A percentile compares a stretch with the other conserved stretches of the same genome.
Conservation (phyloP, 2,888 invertebrate genomes). For the Sepioteuthis lessoniana region DNA sequence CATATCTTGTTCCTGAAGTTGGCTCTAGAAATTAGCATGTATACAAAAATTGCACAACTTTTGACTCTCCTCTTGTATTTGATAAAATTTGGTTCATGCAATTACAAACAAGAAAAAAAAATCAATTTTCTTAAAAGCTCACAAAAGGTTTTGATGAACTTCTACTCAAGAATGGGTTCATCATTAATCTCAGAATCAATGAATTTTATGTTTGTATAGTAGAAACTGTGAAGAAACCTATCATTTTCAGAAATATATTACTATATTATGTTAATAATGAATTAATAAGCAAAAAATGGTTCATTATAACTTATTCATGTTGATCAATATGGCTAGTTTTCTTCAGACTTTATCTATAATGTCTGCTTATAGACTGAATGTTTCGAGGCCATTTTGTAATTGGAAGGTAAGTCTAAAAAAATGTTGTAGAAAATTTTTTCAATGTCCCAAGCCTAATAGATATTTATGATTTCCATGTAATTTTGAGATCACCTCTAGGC, state of each 20-base stretch:
- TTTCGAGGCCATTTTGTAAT: constrained; percentile 1
- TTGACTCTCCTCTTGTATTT: no score
- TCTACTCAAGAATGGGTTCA: no score
- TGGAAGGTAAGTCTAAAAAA: neutral
- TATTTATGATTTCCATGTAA: neutral
- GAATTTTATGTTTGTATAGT: neutral
- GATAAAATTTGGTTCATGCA: neutral
- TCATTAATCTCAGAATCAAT: neutral
- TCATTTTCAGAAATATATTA: neutral
- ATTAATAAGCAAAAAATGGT: neutral
- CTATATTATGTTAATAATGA: neutral
- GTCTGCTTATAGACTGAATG: neutral
- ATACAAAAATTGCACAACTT: no score
- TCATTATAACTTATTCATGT: neutral
- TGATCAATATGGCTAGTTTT: neutral
- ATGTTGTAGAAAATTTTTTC: neutral
- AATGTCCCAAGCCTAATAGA: neutral
- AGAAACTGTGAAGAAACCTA: neutral
- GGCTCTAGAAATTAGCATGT: no score
- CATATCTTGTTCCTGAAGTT: no score
- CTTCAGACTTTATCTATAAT: neutral
- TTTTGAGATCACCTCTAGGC: neutral
- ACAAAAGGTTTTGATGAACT: neutral
- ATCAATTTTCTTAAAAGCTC: neutral
- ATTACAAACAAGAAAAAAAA: neutral